Base-by-base conservation (phyloP, 92 coral and sea anemone genomes). In the Epizoanthus stellaris region DNA sequence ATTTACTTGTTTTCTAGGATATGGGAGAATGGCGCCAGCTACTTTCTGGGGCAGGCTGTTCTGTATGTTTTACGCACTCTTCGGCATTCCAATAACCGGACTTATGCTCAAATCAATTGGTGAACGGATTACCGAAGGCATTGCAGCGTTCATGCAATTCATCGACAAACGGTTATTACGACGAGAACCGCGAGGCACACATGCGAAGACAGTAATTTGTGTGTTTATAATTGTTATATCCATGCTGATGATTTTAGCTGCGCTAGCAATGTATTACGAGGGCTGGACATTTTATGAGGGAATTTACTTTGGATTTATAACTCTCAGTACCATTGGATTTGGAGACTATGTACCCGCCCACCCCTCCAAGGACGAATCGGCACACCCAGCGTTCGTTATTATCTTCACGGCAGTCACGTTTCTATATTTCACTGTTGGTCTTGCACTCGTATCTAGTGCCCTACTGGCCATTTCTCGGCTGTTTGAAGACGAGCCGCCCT, bases 221-320 rank as follows among this genome's bases (percentile, higher is more conserved):
- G 95, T 97, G 57, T 97, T 97, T 84, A 73, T 77, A 11, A 92
- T 97, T 80, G 96, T 97, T 34, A 79, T 91, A 6, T 86, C 93
- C 19, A 89, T 97, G 93, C 52, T 97, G 12, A 42, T 97, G 45
- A 65, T 92, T 9, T 86, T 97, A 36, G 99, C 99, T 0, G 92
- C 91, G 34, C 85, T 97, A 72, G 99, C 98, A 39, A 93, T 91
- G 91, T 86, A 89, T 38, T 97, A 97, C 76, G 99, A 97, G 64
- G 99, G 99, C 12, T 97, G 99, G 99, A 93, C 97, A 68, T 97
- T 93, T 85, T 97, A 94, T 88, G 95, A 97, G 84, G 99, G 99
- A n/a, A 82, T 97, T 20, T 97, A 97, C 70, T 97, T 97, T 70
- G 99, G 97, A 1, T 97, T 97, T 75, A 94, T 97, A 70, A 97